Evolutionary conservation across 2,888 invertebrate genomes (phyloP).

Genomic region (Parnassius mnemosyne): DNA sequence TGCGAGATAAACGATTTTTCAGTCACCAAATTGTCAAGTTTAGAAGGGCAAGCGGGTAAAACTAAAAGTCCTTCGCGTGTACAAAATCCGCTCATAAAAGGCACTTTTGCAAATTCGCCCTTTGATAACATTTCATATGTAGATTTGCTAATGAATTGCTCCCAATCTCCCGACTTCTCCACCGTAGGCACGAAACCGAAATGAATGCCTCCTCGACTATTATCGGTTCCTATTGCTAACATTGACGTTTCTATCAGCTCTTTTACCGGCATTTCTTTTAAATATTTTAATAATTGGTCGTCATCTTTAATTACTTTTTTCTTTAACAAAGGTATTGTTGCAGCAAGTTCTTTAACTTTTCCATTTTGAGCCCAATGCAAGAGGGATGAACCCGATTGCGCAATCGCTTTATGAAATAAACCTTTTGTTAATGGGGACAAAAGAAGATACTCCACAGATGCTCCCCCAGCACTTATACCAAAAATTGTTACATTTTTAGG

Average conservation of each 20-base stretch:
- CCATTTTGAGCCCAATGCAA: slow-evolving; percentile 69
- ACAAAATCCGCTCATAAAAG: slow-evolving; percentile 73
- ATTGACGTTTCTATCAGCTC: slow-evolving; percentile 57
- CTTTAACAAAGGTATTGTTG: slow-evolving; percentile 49
- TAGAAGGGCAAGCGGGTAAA: slow-evolving; percentile 35
- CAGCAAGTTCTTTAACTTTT: slow-evolving; percentile 50
- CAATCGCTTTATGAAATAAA: slow-evolving; percentile 76
- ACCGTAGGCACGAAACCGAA: slow-evolving; percentile 76
- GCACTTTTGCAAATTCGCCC: slow-evolving; percentile 71
- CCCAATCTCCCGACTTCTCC: slow-evolving; percentile 61
- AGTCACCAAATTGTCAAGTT: slow-evolving; percentile 41
- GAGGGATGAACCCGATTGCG: slow-evolving; percentile 77
- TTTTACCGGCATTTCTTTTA: slow-evolving; percentile 52
- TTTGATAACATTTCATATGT: slow-evolving; percentile 55
- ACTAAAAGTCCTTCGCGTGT: slow-evolving; percentile 69
- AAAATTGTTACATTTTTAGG: slow-evolving; percentile 73
- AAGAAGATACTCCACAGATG: slow-evolving; percentile 67
- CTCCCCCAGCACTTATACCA: slow-evolving; percentile 77
- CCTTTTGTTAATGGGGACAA: slow-evolving; percentile 69
- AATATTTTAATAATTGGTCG: slow-evolving; percentile 49
- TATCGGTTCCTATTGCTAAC: slow-evolving; percentile 40
- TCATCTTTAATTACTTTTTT: slow-evolving; percentile 43
- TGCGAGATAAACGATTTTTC: slow-evolving; percentile 53
- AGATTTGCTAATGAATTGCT: slow-evolving; percentile 65
- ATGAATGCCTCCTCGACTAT: slow-evolving; percentile 56